Conservation (phyloP, 1,140 invertebrate genomes). For the Thaumetopoea pityocampa region DNA sequence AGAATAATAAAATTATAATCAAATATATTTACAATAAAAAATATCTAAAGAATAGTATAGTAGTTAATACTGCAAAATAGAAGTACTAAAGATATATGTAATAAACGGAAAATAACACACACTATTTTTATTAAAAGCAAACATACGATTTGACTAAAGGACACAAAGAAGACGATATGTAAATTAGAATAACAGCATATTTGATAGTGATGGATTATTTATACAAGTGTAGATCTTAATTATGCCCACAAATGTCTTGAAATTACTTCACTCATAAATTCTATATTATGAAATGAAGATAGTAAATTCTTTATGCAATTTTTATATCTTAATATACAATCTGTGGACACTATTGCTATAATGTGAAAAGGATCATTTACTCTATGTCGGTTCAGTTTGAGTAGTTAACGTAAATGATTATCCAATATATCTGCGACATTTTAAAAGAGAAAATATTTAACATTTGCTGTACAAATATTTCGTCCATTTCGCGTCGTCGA, state of each 20-base stretch:
- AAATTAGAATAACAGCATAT: constrained; percentile 6
- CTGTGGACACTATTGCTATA: background rate
- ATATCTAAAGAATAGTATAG: background rate
- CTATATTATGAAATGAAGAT: background rate
- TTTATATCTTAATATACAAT: background rate
- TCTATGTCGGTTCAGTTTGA: background rate
- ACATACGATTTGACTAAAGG: no score
- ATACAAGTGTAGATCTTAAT: constrained; percentile 5
- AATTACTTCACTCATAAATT: constrained; percentile 3
- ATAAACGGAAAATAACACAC: background rate
- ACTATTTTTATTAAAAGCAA: no score
- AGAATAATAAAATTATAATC: background rate
- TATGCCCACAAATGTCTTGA: background rate
- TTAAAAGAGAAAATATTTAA: constrained; percentile 52
- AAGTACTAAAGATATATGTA: constrained; percentile 2
- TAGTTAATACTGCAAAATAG: background rate
- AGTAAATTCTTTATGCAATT: background rate
- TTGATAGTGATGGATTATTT: constrained; percentile 7
- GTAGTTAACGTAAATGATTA: constrained; percentile 13
- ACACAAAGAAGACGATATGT: constrained; percentile 1
- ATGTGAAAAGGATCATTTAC: background rate
- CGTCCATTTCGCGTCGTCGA: constrained; percentile 43
- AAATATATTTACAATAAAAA: background rate
- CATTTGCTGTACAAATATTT: constrained; percentile 57
- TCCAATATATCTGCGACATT: constrained; percentile 20